Conservation (phyloP, 2,113 vertebrate genomes). For the Eptesicus fuscus region DNA sequence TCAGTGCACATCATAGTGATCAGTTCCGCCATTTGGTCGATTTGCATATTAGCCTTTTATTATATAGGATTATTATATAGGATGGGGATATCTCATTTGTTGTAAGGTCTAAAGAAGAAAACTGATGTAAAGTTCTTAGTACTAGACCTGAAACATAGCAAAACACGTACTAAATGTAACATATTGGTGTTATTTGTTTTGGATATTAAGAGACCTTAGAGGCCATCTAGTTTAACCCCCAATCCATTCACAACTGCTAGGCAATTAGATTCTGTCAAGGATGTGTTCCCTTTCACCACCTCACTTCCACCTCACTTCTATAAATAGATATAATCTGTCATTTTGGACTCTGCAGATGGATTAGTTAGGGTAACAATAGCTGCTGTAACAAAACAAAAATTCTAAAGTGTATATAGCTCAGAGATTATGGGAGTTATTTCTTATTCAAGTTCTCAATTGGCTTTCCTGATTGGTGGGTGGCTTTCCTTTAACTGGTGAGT, state of each 20-base stretch:
- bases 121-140: neutral
- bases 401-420: neutral
- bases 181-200: neutral
- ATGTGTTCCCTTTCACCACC: neutral
- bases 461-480: neutral
- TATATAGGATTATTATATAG: no score
- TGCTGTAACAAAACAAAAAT: slow-evolving; percentile 6
- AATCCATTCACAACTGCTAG: neutral
- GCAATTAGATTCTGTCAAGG: neutral
- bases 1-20: no score
- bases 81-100: neutral
- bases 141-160: neutral
- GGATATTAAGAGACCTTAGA: neutral
- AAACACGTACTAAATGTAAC: slow-evolving; percentile 30
- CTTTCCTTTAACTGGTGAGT: neutral
- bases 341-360: neutral
- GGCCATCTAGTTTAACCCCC: neutral
- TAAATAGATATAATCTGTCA: neutral
- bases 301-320: neutral
- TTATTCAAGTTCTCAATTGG: neutral
- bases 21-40: no score
- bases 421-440: neutral
- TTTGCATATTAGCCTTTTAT: no score
- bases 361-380: neutral
- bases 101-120: neutral